A percentile compares a stretch with the other conserved stretches of the same genome.
These are phyloP conservation scores for Himalopsyche japonica DNA, from an alignment of 2,888 invertebrate species.

Conservation along the genomic window DNA sequence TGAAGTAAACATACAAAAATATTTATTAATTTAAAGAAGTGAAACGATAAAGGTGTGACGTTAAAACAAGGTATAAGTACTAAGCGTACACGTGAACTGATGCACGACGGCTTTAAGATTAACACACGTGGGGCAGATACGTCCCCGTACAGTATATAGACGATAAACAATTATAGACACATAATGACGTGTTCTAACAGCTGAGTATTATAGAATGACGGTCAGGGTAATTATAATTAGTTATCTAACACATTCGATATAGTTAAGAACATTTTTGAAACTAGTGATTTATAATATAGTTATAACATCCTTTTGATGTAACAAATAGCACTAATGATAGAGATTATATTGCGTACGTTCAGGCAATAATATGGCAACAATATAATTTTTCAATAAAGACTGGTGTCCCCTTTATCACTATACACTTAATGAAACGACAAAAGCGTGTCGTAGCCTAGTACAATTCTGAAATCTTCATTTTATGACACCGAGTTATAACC, in stretches of 20 bases:
- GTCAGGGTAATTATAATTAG: background rate
- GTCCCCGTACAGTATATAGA: background rate
- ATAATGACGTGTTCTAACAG: background rate
- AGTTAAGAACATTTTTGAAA: background rate
- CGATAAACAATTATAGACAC: background rate
- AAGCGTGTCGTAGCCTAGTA: background rate
- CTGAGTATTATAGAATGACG: background rate
- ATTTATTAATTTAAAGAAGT: too few species aligned
- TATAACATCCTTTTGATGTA: background rate
- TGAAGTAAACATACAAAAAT: too few species aligned
- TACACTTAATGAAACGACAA: background rate
- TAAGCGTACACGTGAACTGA: background rate
- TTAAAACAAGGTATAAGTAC: too few species aligned
- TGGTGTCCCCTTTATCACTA: background rate
- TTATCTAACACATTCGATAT: background rate
- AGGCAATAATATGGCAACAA: background rate
- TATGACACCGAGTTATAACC: background rate
- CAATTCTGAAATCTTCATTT: too few species aligned
- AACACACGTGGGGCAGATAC: background rate
- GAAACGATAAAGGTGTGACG: too few species aligned
- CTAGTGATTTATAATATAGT: background rate
- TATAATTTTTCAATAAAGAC: background rate
- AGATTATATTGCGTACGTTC: background rate
- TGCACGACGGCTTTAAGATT: background rate
- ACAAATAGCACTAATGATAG: background rate